These are phyloP conservation scores for Aphis craccivora DNA, from an alignment of 1,140 invertebrate species.

Conservation along the genomic window DNA sequence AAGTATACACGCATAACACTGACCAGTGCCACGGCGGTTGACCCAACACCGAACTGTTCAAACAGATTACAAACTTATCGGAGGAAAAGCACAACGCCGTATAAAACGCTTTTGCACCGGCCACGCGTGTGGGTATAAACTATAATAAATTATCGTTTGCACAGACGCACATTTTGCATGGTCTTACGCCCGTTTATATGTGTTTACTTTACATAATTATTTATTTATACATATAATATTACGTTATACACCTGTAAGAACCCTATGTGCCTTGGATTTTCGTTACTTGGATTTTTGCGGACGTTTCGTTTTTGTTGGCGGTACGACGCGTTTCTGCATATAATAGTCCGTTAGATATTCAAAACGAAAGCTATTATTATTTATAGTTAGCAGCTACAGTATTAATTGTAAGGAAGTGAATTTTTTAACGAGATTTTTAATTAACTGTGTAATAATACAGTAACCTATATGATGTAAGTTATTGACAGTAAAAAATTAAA, in stretches of 20 bases:
- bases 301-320: background rate
- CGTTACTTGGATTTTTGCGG: background rate
- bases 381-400: too few relatives aligned
- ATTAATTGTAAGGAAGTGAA: too few relatives aligned
- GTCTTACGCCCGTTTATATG: too few relatives aligned
- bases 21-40: background rate
- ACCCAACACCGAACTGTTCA: background rate
- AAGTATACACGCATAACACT: background rate
- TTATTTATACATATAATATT: background rate
- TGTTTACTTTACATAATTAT: background rate
- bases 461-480: too few relatives aligned
- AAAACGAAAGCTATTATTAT: too few relatives aligned
- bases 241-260: background rate
- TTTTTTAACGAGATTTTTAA: too few relatives aligned
- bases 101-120: background rate
- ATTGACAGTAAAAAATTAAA: too few relatives aligned
- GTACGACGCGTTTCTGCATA: background rate
- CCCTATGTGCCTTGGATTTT: background rate
- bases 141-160: background rate
- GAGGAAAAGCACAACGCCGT: background rate
- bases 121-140: background rate
- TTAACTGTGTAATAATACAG: too few relatives aligned
- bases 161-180: background rate
- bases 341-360: background rate
- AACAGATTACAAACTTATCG: constrained; percentile 14